Conservation (phyloP, 2,113 vertebrate species). For the Rhinogobius similis region DNA sequence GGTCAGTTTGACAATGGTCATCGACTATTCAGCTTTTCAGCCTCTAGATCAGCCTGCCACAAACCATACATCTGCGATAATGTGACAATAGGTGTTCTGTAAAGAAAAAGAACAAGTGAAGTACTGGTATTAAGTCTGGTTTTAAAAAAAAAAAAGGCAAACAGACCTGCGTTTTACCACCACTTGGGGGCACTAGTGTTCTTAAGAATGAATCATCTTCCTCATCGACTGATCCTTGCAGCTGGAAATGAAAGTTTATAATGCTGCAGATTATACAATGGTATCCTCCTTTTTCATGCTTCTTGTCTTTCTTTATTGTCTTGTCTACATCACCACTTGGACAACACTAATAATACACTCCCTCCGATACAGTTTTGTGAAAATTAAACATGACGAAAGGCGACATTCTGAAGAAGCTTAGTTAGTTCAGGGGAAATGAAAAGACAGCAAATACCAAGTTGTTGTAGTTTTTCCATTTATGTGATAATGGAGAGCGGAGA, state of each 20-base stretch:
- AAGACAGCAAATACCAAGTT: neutral
- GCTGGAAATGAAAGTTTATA: conserved; percentile 18
- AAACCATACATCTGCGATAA: conserved; percentile 44
- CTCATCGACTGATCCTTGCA: neutral
- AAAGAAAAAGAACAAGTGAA: conserved; percentile 52
- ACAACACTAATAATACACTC: conserved; percentile 21
- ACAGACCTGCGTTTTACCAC: neutral
- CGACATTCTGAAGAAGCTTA: conserved; percentile 17
- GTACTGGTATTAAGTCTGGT: conserved; percentile 40
- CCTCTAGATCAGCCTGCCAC: conserved; percentile 42
- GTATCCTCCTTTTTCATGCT: neutral
- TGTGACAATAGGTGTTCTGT: conserved; percentile 36
- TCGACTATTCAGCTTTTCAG: conserved; percentile 42
- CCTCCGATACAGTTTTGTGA: conserved; percentile 32
- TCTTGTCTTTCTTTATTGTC: neutral
- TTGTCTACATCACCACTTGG: neutral
- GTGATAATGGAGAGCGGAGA: neutral
- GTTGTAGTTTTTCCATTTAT: neutral
- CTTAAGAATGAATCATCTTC: conserved; percentile 35
- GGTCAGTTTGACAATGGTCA: conserved; percentile 54
- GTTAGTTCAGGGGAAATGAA: conserved; percentile 7
- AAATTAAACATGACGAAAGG: conserved; percentile 48
- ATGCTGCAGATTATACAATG: conserved; percentile 1
- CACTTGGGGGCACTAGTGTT: conserved; percentile 75
- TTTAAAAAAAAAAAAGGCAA: conserved; percentile 25